phyloP scores from a whole-genome alignment of 2,888 invertebrate genomes.

The Sminthurinus aureus region DNA sequence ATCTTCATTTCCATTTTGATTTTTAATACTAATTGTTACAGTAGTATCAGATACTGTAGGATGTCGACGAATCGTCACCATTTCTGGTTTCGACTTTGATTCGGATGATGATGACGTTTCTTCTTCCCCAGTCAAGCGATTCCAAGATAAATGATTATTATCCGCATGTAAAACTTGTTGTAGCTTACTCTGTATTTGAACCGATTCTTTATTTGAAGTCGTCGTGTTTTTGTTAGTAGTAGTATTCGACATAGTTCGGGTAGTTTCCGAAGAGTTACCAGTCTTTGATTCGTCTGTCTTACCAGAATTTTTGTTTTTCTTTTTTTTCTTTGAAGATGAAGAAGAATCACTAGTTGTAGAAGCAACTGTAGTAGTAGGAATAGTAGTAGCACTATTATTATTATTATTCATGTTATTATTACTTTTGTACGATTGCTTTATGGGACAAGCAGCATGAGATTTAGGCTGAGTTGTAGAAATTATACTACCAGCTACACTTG shows the following conservation, averaged over 20 bases:
- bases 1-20: slow-evolving; percentile 76
- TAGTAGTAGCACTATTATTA: too few species aligned
- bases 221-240: background rate
- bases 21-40: slow-evolving; percentile 79
- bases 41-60: slow-evolving; percentile 69
- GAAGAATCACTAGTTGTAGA: background rate
- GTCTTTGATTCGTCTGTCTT: background rate
- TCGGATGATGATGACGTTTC: background rate
- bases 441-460: background rate
- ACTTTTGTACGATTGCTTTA: background rate
- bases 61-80: slow-evolving; percentile 71
- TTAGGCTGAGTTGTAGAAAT: too few species aligned
- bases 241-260: background rate
- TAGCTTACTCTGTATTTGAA: slow-evolving; percentile 13
- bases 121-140: slow-evolving; percentile 17
- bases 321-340: too few species aligned
- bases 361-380: background rate
- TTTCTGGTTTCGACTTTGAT: slow-evolving; percentile 59
- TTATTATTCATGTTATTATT: too few species aligned
- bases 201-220: background rate
- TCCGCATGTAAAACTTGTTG: slow-evolving; percentile 17
- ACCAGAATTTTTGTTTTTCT: too few species aligned
- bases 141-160: slow-evolving; percentile 24
- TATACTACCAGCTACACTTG: background rate
- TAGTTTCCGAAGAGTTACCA: background rate